Base-by-base conservation (phyloP, 2,113 vertebrate genomes). In the Gobiocypris rarus region DNA sequence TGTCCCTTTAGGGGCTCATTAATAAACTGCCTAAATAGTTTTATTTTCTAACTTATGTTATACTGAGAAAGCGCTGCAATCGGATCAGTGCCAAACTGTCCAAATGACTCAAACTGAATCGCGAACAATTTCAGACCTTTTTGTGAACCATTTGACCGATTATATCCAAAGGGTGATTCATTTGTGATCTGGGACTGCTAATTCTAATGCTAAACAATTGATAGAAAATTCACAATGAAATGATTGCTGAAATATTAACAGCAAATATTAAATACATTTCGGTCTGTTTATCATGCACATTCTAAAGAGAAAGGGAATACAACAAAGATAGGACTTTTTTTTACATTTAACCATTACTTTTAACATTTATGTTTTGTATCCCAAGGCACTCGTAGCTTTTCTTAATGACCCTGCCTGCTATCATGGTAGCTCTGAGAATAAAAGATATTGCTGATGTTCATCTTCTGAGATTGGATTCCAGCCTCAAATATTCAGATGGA, bases 401-500 rank as follows among this genome's bases (percentile, higher is more conserved):
- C 8, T 2, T 75, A 75, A 75, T 34, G 15, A 52, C 7, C 48
- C 8, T 9, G 31, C 48, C 8, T 9, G 31, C 7, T 26, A 54
- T 76, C 7, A 6, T 28, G 14, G 9, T n/a, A n/a, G 50, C 52
- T 76, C 31, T 13, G 56, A 65, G 31, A n/a, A n/a, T 56, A 19
- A 59, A 56, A 41, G 28, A 81, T 75, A 73, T 52, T 74, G 50
- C 43, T 67, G 28, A 65, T 63, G 50, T 81, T 81, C 67, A 74
- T 73, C 76, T 75, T 81, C 52, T 73, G 22, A 54, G 52, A 65
- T n/a, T 85, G 45, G 59, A 75, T 43, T 31, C 10, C 69, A 75
- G 56, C n/a, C 71, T 38, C 43, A 76, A n/a, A 65, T 50, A 54
- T 73, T 26, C 58, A 71, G 56, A 75, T 84, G 52, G 34, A 73